Evolutionary conservation across 1,140 invertebrate genomes (phyloP).

Genomic region (Rhopalosiphum padi): DNA sequence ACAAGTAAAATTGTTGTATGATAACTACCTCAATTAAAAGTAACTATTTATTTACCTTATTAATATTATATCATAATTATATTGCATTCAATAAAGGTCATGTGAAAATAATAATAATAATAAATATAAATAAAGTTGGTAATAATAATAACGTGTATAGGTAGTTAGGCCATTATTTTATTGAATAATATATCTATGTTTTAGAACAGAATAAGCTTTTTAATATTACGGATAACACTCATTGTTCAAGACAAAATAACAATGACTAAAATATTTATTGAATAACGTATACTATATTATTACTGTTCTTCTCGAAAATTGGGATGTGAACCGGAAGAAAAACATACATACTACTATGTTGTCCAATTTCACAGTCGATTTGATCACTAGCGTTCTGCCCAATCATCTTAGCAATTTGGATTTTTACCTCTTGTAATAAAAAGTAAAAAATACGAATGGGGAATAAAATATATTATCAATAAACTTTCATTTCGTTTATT

Average conservation of each 20-base stretch:
- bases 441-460: neutral
- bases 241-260: conserved; percentile 33
- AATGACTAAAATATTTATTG: conserved; percentile 50
- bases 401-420: conserved; percentile 41
- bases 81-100: too few relatives aligned
- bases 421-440: conserved; percentile 43
- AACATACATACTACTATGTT: conserved; percentile 36
- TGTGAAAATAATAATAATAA: too few relatives aligned
- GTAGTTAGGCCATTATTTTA: neutral
- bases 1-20: neutral
- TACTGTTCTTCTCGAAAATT: conserved; percentile 38
- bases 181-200: neutral
- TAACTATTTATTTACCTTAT: neutral
- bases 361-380: conserved; percentile 55
- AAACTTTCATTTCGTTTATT: neutral
- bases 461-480: neutral
- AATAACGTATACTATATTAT: conserved; percentile 12
- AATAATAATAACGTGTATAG: neutral
- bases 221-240: neutral
- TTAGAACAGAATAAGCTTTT: neutral
- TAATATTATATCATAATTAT: too few relatives aligned
- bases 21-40: neutral
- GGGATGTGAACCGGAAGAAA: conserved; percentile 51
- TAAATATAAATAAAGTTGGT: neutral
- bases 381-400: conserved; percentile 35